phyloP scores from a whole-genome alignment of 2,888 invertebrate genomes.

The Tanytarsus gracilentus region DNA sequence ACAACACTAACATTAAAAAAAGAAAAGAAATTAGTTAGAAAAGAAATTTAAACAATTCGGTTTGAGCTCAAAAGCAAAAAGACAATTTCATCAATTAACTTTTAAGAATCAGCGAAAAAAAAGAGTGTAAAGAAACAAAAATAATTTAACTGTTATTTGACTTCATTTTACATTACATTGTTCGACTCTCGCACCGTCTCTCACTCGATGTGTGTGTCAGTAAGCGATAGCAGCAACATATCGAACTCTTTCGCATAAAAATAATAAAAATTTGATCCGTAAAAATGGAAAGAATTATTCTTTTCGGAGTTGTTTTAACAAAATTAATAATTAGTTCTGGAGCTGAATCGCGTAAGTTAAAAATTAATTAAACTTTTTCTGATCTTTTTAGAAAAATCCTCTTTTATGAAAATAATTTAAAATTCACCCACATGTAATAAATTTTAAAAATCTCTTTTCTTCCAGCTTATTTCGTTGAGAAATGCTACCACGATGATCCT shows the following conservation, averaged over 20 bases:
- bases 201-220: not conserved
- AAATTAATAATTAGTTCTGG: not conserved
- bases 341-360: not conserved
- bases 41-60: too few relatives aligned
- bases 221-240: too few relatives aligned
- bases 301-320: not conserved
- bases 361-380: too few relatives aligned
- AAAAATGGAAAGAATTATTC: not conserved
- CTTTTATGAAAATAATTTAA: too few relatives aligned
- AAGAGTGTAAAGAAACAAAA: slow-evolving; percentile 7
- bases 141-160: slow-evolving; percentile 24
- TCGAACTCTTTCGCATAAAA: not conserved
- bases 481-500: slow-evolving; percentile 61
- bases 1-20: too few relatives aligned
- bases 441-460: too few relatives aligned
- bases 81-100: too few relatives aligned
- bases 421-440: too few relatives aligned
- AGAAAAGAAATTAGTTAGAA: too few relatives aligned
- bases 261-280: not conserved
- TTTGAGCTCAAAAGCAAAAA: too few relatives aligned
- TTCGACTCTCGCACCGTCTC: not conserved
- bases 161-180: slow-evolving; percentile 1
- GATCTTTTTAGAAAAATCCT: too few relatives aligned
- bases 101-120: too few relatives aligned
- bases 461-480: slow-evolving; percentile 62